Evolutionary conservation across 2,797 vertebrate species (phyloP), one percentile per base, ranked within the genome.

Genomic region (Typhlichthys subterraneus): DNA sequence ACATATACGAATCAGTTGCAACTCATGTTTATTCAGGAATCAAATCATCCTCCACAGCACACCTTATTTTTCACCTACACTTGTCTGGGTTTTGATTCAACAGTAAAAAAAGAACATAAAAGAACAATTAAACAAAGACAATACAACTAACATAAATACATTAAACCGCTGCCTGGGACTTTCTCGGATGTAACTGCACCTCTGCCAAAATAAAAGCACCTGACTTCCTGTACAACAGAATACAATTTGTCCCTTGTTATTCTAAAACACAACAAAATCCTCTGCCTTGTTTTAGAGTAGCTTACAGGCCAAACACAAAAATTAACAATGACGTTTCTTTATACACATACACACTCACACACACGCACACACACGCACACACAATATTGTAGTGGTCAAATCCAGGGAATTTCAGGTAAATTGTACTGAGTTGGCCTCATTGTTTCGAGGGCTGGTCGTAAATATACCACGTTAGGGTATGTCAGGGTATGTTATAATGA

Each of bases 11-110:
- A 2, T 85, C 67, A 76, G 84, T 91, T 93, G 84, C 88, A 89
- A 92, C 87, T 88, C 78, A 57, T 87, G 79, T 93, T 93, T 94
- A 92, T 93, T 93, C 84, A 85, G 86, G 86, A 93, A 89, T 91
- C 81, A 89, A 85, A 85, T 88, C 85, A 87, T 83, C 84, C 74
- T 84, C 78, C 85, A 88, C 86, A 86, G 83, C 84, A 88, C 87
- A 88, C 86, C 79, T 80, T 80, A 62, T 81, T 84, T 86, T 85
- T 81, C 70, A 89, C 86, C 89, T 91, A 88, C 87, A 42, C 80
- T 75, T 87, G 76, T 87, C 85, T 78, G 86, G 84, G 78, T 87
- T 88, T 86, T 78, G 75, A 87, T 82, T 89, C 78, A 89, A 89
- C 77, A 85, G 88, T 91, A 88, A 88, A 90, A 91, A 91, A 89